Base-by-base conservation (phyloP, 2,113 vertebrate species). In the Nothobranchius kuhntae region DNA sequence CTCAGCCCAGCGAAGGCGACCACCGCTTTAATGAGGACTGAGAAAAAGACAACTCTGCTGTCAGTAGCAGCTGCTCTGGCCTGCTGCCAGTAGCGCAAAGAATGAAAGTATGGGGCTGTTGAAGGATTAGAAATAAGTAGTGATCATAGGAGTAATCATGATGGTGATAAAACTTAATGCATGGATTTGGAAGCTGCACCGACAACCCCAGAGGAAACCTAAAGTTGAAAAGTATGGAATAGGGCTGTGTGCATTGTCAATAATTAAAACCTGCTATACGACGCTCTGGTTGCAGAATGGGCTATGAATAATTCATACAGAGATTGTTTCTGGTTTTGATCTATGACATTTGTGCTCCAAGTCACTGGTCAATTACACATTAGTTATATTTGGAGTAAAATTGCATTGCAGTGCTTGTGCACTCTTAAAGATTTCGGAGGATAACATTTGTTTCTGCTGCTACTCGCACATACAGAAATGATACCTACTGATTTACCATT, bases 11-110 rank as follows among this genome's bases (percentile, higher is more conserved):
- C 24, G 12, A 54, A 54, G 52, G 47, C 47, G 71, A 66, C 46
- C 30, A 59, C 36, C 56, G 30, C 40, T 56, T 66, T 48, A 42
- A 56, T 66, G 26, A 47, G 17, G 14, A 54, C 51, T 45, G 52
- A 30, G 42, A 10, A 40, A 54, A 36, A 65, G 38, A 42, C 24
- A 64, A 14, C 21, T 7, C 15, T 35, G 52, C 38, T 72, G 61
- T 47, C 53, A 65, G 40, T 21, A 73, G 17, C 47, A 65, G 40
- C 51, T 73, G 51, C 42, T 57, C 47, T n/a, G 13, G n/a, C 48
- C 48, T 73, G 35, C 46, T 51, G 45, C 35, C 54, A 51, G 13
- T 51, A 51, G 56, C 26, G 26, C 51, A 58, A 71, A 64, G 15
- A 24, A 24, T 45, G 61, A 56, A 8, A 21, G 50, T 42, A 58